These are phyloP conservation scores for Psophia crepitans DNA, from an alignment of 2,113 vertebrate genomes.

Conservation along the genomic window DNA sequence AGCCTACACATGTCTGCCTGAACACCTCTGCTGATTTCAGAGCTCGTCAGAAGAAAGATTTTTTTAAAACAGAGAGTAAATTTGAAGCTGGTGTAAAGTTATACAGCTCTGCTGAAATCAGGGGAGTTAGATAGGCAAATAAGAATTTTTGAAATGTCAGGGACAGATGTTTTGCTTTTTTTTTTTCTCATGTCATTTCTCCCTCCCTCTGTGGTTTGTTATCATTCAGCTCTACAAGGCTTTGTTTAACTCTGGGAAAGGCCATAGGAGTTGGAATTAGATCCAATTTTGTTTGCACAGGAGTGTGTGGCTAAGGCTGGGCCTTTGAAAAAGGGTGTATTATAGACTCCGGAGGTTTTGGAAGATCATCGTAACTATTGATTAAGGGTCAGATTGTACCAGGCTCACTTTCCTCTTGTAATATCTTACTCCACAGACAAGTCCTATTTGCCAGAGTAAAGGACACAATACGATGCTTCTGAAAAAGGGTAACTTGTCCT, in stretches of 20 bases:
- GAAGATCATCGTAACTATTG: not conserved
- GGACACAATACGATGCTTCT: not conserved
- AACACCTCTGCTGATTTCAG: constrained; percentile 16
- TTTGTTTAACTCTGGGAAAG: constrained; percentile 53
- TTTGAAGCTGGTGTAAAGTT: not conserved
- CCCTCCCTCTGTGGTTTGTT: constrained; percentile 28
- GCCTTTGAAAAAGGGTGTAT: constrained; percentile 6
- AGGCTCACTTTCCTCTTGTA: not conserved
- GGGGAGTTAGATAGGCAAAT: not conserved
- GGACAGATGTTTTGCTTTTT: not conserved
- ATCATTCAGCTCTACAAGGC: constrained; percentile 34
- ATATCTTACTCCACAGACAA: not conserved
- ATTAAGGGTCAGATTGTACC: not conserved
- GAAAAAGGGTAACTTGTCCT: not conserved
- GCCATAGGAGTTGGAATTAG: constrained; percentile 37
- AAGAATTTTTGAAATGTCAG: constrained; percentile 23
- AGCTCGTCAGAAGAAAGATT: not conserved
- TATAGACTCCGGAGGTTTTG: not conserved
- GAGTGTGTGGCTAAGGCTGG: constrained; percentile 50
- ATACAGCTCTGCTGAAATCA: not conserved
- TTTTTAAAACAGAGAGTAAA: not conserved
- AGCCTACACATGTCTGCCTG: constrained; percentile 48
- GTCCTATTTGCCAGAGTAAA: not conserved
- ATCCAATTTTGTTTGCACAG: constrained; percentile 44
- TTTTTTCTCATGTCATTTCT: not conserved